Percentiles rank a stretch among this genome's conserved stretches.
Conservation (phyloP, 2,797 vertebrate species). For the Gallinago solitaria region DNA sequence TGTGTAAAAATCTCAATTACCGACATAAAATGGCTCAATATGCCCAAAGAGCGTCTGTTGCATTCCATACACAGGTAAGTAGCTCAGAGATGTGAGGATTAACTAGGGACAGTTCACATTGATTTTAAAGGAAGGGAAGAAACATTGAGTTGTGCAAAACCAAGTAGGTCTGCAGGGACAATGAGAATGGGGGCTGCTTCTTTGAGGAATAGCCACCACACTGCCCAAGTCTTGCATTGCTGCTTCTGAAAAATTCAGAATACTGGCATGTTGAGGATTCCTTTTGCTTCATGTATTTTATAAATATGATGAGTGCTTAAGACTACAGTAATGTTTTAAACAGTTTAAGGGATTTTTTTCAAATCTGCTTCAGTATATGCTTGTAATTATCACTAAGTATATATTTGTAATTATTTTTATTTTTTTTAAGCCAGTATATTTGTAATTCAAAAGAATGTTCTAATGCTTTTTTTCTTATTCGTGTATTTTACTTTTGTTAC, state of each 20-base stretch:
- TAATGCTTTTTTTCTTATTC: not conserved
- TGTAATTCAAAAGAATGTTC: not conserved
- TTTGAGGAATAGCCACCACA: not conserved
- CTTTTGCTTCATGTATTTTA: not conserved
- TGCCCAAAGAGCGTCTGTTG: conserved; percentile 93
- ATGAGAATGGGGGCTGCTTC: not conserved
- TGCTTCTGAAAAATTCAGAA: not conserved
- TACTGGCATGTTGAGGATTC: not conserved
- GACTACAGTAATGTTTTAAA: not conserved
- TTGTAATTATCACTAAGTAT: not conserved
- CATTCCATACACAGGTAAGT: conserved; percentile 93
- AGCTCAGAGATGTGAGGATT: not conserved
- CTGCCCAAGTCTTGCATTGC: not conserved
- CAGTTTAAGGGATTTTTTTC: not conserved
- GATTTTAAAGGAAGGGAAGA: not conserved
- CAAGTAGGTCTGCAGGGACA: not conserved
- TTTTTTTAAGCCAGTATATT: not conserved
- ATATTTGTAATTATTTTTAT: not conserved
- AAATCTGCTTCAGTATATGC: not conserved
- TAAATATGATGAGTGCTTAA: not conserved
- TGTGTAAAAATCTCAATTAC: conserved; percentile 97
- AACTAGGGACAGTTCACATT: not conserved
- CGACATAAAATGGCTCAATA: conserved; percentile 99
- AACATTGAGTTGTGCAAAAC: not conserved
- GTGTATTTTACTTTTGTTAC: conserved; percentile 9